phyloP scores from a whole-genome alignment of 2,888 invertebrate genomes.

The Sussaba pulchella region DNA sequence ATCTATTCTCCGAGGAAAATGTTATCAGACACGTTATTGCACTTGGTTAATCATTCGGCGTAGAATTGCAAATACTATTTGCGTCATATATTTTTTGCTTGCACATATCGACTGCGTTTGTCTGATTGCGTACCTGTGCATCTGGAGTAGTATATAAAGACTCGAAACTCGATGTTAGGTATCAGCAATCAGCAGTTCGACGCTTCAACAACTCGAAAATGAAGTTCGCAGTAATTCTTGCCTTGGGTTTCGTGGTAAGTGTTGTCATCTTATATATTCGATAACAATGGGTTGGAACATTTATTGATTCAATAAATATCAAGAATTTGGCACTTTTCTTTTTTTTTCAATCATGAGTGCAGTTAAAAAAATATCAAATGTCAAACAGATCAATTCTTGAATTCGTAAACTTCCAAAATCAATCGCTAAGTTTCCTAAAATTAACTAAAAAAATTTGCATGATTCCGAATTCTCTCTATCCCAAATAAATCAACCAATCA shows the following conservation, averaged over 20 bases:
- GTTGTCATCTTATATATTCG: too few species aligned
- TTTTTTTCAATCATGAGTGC: too few species aligned
- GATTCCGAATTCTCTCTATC: too few species aligned
- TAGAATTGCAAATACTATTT: conserved; percentile 26
- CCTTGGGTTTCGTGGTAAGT: conserved; percentile 51
- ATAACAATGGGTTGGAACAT: neutral
- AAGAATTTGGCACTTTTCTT: too few species aligned
- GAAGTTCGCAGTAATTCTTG: conserved; percentile 34
- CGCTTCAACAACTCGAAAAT: conserved; percentile 19
- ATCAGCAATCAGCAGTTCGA: conserved; percentile 14
- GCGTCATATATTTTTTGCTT: conserved; percentile 9
- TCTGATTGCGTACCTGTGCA: neutral
- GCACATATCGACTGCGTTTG: conserved; percentile 12
- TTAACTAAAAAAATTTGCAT: too few species aligned
- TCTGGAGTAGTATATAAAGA: conserved; percentile 42
- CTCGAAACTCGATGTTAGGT: neutral
- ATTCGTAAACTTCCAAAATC: too few species aligned
- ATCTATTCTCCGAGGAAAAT: conserved; percentile 29
- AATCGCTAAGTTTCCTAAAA: too few species aligned
- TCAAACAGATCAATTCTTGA: too few species aligned
- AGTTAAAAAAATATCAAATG: too few species aligned
- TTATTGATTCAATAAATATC: too few species aligned
- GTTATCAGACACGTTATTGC: conserved; percentile 38
- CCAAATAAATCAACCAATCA: too few species aligned
- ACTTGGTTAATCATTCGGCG: conserved; percentile 15